Evolutionary conservation across 2,797 vertebrate species (phyloP), one percentile per base, ranked within the genome.

Genomic region (Galago senegalensis): DNA sequence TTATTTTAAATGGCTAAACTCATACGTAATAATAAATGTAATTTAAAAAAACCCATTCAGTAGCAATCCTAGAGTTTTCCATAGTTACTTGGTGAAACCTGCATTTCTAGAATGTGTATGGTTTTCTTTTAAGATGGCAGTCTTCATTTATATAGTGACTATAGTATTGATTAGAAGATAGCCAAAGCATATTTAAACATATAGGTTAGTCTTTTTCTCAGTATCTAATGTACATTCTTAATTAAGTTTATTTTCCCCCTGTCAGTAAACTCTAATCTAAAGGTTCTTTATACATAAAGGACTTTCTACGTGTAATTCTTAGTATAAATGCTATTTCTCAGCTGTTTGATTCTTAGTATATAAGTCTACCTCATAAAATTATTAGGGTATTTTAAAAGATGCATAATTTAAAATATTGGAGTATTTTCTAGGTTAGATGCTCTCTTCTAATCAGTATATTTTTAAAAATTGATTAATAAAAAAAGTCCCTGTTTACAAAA

Each of bases 311-410:
- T 11, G 18, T 84, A 58, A 76, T 69, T 79, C 11, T 93, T 61
- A 87, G 60, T 43, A 61, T 73, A 90, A 89, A 31, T 93, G 89
- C n/a, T 63, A 1, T 58, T 75, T 96, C 40, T 29, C 17, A 60
- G 46, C 63, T 83, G 2, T 70, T 83, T 76, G 70, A 72, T 82
- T 88, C 34, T 87, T 87, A 21, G 29, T 49, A n/a, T 91, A 69
- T 63, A 77, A 70, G n/a, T 94, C 29, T 80, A 11, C 76, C 27
- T 76, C 29, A 87, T 79, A 97, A 83, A 95, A 86, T 86, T 81
- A 63, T 43, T 87, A 63, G 86, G 1, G 0, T 75, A 31, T 91
- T 86, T 82, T 72, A 40, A n/a, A 93, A 63, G n/a, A 72, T 69
- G 43, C 9, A 27, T 85, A 81, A 76, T 89, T 97, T 89, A 46